Conservation (phyloP, 2,888 invertebrate species). For the Ornithoptera alexandrae region DNA sequence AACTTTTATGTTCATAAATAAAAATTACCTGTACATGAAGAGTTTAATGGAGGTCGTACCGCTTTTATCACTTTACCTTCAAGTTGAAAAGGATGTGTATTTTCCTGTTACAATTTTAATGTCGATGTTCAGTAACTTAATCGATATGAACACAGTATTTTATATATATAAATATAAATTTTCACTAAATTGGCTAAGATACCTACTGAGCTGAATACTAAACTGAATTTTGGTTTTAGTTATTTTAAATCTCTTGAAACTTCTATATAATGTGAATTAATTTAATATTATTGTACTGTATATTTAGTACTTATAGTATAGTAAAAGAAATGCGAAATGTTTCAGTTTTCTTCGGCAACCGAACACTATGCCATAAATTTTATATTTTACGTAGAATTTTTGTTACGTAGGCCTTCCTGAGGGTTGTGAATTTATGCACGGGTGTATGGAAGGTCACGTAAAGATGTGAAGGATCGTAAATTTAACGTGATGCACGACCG, state of each 20-base stretch:
- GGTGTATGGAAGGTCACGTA: slow-evolving; percentile 28
- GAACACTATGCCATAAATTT: slow-evolving; percentile 6
- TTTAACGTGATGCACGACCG: slow-evolving; percentile 17
- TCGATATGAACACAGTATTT: neutral
- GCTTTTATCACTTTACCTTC: slow-evolving; percentile 18
- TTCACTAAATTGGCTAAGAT: neutral
- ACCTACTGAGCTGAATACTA: no score
- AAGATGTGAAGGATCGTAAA: slow-evolving; percentile 27
- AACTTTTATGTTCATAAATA: slow-evolving; percentile 17
- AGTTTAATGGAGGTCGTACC: slow-evolving; percentile 17
- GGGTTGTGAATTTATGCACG: slow-evolving; percentile 25
- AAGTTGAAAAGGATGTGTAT: slow-evolving; percentile 9
- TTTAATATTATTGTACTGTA: neutral
- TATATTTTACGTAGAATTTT: slow-evolving; percentile 23
- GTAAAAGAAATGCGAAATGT: neutral
- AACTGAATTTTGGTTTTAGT: no score
- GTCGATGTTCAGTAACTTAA: neutral
- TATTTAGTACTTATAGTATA: neutral
- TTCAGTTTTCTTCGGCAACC: neutral
- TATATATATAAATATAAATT: neutral
- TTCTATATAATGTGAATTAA: no score
- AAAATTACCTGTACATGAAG: slow-evolving; percentile 9
- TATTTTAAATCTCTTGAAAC: no score
- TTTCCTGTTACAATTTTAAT: neutral
- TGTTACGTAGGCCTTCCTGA: slow-evolving; percentile 4